A percentile compares a stretch with the other conserved stretches of the same genome.
Evolutionary conservation across 1,140 invertebrate species (phyloP).

Genomic region (Limonius californicus): DNA sequence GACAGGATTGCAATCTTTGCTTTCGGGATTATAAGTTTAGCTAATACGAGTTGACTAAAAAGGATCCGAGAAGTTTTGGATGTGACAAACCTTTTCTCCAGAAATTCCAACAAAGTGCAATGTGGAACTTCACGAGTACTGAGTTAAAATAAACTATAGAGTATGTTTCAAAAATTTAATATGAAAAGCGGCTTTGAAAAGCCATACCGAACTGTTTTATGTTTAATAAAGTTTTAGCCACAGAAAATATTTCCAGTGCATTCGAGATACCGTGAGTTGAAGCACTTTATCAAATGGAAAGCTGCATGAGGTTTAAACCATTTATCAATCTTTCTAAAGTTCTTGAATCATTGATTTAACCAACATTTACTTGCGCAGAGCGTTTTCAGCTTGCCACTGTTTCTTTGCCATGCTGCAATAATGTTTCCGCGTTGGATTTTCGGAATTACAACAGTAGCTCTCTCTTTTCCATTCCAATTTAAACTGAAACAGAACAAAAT

Average conservation of each 20-base stretch:
- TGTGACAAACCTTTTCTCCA: conserved; percentile 5
- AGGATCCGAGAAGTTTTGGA: background rate
- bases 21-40: background rate
- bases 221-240: conserved; percentile 3
- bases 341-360: conserved; percentile 5
- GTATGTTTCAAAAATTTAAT: background rate
- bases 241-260: background rate
- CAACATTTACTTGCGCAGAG: background rate
- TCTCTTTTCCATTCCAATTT: conserved; percentile 12
- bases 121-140: background rate
- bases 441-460: background rate
- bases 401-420: background rate
- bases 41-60: conserved; percentile 4
- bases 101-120: background rate
- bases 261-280: background rate
- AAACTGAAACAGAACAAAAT: conserved; percentile 11
- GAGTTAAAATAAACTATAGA: conserved; percentile 3
- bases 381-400: background rate
- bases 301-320: conserved; percentile 6
- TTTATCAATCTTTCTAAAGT: conserved; percentile 11
- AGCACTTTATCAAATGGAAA: conserved; percentile 4
- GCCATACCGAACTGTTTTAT: background rate
- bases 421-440: background rate
- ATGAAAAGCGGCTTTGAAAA: background rate
- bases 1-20: conserved; percentile 1